Conservation (phyloP, 2,113 vertebrate genomes). For the Mastomys natalensis region DNA sequence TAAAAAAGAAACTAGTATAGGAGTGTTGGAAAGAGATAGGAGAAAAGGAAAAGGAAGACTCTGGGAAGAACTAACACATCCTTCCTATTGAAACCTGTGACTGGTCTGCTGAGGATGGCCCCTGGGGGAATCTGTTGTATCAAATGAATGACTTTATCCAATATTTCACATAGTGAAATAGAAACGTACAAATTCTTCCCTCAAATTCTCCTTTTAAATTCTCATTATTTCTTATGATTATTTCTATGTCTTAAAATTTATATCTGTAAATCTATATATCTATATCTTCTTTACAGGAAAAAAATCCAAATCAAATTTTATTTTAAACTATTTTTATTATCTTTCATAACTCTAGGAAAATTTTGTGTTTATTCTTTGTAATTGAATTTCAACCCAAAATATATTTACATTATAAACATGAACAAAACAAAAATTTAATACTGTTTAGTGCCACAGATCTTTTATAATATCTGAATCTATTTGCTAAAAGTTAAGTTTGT, state of each 20-base stretch:
- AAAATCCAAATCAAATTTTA: not conserved
- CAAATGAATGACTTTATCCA: constrained; percentile 2
- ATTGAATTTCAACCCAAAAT: constrained; percentile 41
- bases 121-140: not conserved
- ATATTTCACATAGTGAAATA: not conserved
- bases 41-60: not conserved
- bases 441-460: not conserved
- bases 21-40: too few species aligned
- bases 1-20: not conserved
- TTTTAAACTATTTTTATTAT: constrained; percentile 38
- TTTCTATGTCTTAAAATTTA: not conserved
- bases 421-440: not conserved
- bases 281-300: not conserved
- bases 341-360: not conserved
- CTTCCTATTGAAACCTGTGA: not conserved
- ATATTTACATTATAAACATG: constrained; percentile 27
- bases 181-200: not conserved
- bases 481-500: constrained; percentile 35
- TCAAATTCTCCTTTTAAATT: not conserved
- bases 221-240: constrained; percentile 2
- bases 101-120: not conserved
- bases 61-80: too few species aligned
- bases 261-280: not conserved
- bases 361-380: constrained; percentile 43
- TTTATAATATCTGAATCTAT: not conserved